phyloP scores from a whole-genome alignment of 2,888 invertebrate genomes.

The Leucophenga maculata region DNA sequence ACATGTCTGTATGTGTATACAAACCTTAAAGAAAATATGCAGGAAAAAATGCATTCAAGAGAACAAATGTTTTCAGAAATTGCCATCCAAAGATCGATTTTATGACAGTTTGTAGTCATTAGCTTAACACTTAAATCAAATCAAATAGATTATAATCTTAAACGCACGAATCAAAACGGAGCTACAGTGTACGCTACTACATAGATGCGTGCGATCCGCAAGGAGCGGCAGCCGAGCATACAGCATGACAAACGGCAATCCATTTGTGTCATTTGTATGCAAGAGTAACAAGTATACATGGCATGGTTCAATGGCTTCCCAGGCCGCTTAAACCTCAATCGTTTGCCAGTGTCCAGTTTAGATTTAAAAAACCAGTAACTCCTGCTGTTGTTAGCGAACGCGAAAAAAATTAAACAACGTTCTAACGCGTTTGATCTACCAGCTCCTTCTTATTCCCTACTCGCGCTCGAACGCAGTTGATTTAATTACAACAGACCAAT shows the following conservation, averaged over 20 bases:
- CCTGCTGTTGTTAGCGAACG: constrained; percentile 24
- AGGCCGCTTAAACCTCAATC: neutral
- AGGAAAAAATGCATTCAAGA: too few species aligned
- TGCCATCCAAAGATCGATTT: constrained; percentile 32
- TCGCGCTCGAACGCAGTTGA: constrained; percentile 49
- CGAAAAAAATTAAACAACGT: constrained; percentile 21
- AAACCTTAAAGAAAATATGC: too few species aligned
- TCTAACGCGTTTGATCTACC: constrained; percentile 23
- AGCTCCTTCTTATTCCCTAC: constrained; percentile 23
- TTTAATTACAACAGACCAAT: constrained; percentile 67
- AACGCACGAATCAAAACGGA: neutral
- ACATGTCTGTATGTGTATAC: too few species aligned
- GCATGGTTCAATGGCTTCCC: constrained; percentile 2
- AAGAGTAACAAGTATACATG: constrained; percentile 60
- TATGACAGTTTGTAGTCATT: constrained; percentile 71
- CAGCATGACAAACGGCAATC: constrained; percentile 48
- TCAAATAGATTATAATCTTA: constrained; percentile 46
- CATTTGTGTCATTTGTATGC: constrained; percentile 71
- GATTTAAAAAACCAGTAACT: neutral
- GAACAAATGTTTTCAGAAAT: too few species aligned
- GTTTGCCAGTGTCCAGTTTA: constrained; percentile 22
- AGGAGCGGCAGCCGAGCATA: neutral
- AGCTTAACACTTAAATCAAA: constrained; percentile 67
- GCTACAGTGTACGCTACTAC: neutral
- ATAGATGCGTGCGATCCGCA: constrained; percentile 44